Evolutionary conservation across 2,797 vertebrate species (phyloP).

Genomic region (Meda fulgida): DNA sequence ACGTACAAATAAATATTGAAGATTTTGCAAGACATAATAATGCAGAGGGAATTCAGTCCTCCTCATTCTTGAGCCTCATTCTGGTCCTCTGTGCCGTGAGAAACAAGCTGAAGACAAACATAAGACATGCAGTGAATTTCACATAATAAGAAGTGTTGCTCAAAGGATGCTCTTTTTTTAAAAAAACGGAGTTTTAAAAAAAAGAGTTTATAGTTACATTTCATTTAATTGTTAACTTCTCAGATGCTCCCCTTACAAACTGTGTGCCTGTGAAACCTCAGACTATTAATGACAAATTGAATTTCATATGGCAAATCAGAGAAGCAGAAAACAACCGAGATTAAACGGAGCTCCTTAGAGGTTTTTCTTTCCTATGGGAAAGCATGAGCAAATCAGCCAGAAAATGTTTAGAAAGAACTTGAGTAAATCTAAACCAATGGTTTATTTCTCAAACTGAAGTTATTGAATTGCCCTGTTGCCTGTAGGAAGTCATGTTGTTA

Average conservation of each 20-base stretch:
- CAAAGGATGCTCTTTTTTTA: background rate
- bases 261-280: background rate
- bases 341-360: background rate
- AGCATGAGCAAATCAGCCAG: background rate
- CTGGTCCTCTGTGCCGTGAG: conserved; percentile 23
- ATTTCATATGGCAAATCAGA: background rate
- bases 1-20: conserved; percentile 7
- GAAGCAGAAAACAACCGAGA: background rate
- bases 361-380: conserved; percentile 6
- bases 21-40: conserved; percentile 24
- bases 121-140: background rate
- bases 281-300: conserved; percentile 7
- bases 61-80: conserved; percentile 13
- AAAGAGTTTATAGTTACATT: background rate
- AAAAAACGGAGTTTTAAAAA: background rate
- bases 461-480: background rate
- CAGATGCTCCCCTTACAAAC: background rate
- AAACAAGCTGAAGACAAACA: conserved; percentile 9
- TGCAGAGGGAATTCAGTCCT: conserved; percentile 34
- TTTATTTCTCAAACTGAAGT: conserved; percentile 27
- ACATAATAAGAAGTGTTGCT: background rate
- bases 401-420: conserved; percentile 8
- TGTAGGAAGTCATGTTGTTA: conserved; percentile 23
- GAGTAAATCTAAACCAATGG: conserved; percentile 14
- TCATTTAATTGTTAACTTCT: background rate